These are phyloP conservation scores for Phataginus tricuspis DNA, from an alignment of 2,797 vertebrate species.

Conservation along the genomic window DNA sequence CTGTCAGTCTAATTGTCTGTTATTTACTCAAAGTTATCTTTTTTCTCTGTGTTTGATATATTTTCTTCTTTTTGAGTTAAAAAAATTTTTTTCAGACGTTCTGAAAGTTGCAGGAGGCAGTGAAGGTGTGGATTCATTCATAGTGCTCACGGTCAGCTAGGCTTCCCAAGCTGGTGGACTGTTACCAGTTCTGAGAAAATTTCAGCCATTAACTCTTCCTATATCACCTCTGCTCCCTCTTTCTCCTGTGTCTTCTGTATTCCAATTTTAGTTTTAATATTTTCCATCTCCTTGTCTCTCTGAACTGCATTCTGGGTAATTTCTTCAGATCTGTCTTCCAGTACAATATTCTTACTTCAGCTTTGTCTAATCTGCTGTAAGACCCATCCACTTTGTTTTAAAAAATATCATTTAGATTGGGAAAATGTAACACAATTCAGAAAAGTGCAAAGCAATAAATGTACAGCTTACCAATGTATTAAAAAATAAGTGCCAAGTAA, in stretches of 20 bases:
- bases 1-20: background rate
- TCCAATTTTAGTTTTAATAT: background rate
- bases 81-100: background rate
- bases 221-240: background rate
- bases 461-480: background rate
- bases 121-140: background rate
- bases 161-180: background rate
- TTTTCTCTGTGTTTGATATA: background rate
- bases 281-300: background rate
- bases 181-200: background rate
- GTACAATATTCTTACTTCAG: background rate
- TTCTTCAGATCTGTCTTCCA: background rate
- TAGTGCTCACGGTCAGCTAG: background rate
- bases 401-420: background rate
- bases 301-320: background rate
- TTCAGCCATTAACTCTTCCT: background rate
- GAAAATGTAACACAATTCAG: background rate
- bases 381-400: background rate
- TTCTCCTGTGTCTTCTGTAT: background rate
- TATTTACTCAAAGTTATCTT: background rate
- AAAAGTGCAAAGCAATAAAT: background rate
- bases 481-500: conserved; percentile 9
- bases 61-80: background rate
- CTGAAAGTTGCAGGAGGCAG: background rate
- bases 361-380: background rate